Base-by-base conservation (phyloP, 2,113 vertebrate species). In the Atrichornis clamosus region DNA sequence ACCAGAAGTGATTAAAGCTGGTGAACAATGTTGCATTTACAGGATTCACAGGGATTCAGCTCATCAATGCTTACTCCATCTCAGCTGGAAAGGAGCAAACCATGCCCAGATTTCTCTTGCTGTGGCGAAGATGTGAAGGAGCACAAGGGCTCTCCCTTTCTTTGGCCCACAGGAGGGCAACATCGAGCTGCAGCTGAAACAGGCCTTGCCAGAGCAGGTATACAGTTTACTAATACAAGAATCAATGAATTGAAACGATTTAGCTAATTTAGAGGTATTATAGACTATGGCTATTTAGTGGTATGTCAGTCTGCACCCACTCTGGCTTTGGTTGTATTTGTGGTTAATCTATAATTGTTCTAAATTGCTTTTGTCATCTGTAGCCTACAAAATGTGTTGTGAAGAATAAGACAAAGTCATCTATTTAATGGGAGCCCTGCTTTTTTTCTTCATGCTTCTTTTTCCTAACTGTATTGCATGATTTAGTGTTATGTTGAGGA, bases 101-200 rank as follows among this genome's bases (percentile, higher is more conserved):
- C 13, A 15, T 87, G 64, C 69, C 59, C 50, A 60, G 73, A 24
- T 52, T 81, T 84, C 35, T 63, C 41, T 88, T 19, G 33, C 26
- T 46, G 23, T 5, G 15, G 39, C 4, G 16, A 63, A 87, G 76
- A 22, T 4, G 14, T 56, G 84, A 89, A 87, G 70, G 55, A 92
- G 73, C 28, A 30, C 55, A 49, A 26, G 20, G 39, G 16, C 22
- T 87, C 21, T 95, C 30, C 50, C 15, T 35, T 72, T 70, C 44
- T 15, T 55, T 0, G 41, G 83, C 95, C 98, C 98, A 98, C 97
- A 94, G 96, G 98, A 98, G 97, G 98, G 98, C 98, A 98, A 97
- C 96, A 89, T 98, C 97, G 98, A 97, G 97, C 97, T 95, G 65
- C 46, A 84, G 91, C 93, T 97, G 93, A 97, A 92, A 20, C 47